These are phyloP conservation scores for Pionites leucogaster DNA, from an alignment of 2,113 vertebrate species.

Conservation along the genomic window DNA sequence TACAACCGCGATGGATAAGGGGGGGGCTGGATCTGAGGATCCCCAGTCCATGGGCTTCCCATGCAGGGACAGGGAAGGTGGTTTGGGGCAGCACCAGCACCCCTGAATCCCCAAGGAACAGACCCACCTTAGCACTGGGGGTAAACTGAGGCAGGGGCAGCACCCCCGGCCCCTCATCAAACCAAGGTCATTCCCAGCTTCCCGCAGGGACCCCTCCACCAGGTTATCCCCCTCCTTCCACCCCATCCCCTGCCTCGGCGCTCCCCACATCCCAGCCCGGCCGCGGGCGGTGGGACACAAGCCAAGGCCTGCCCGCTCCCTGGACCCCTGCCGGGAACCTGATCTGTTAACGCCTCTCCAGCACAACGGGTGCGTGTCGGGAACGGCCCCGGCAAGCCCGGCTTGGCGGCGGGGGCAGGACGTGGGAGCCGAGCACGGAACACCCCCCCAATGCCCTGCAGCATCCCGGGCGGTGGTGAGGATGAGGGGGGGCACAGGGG, in stretches of 20 bases:
- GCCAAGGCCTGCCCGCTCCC: slow-evolving; percentile 55
- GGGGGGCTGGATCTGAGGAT: neutral
- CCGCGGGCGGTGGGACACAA: neutral
- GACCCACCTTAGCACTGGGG: neutral
- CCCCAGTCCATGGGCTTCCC: neutral
- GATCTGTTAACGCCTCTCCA: slow-evolving; percentile 49
- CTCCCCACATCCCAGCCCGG: neutral
- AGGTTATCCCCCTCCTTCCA: neutral
- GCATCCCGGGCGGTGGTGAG: rapidly evolving
- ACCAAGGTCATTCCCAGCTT: neutral
- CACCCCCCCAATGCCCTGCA: neutral
- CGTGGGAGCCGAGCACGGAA: neutral
- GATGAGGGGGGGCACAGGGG: neutral
- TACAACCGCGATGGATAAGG: neutral
- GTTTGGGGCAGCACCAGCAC: neutral
- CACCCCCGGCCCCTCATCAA: neutral
- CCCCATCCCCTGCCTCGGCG: neutral
- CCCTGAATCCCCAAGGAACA: neutral
- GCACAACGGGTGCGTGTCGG: neutral
- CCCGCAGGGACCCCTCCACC: rapidly evolving
- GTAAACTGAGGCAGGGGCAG: neutral
- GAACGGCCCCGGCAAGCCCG: slow-evolving; percentile 40
- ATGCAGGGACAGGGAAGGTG: rapidly evolving
- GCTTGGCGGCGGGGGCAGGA: neutral
- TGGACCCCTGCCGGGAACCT: slow-evolving; percentile 51